Evolutionary conservation across 1,140 invertebrate genomes (phyloP).

Genomic region (Vollenhovia emeryi): DNA sequence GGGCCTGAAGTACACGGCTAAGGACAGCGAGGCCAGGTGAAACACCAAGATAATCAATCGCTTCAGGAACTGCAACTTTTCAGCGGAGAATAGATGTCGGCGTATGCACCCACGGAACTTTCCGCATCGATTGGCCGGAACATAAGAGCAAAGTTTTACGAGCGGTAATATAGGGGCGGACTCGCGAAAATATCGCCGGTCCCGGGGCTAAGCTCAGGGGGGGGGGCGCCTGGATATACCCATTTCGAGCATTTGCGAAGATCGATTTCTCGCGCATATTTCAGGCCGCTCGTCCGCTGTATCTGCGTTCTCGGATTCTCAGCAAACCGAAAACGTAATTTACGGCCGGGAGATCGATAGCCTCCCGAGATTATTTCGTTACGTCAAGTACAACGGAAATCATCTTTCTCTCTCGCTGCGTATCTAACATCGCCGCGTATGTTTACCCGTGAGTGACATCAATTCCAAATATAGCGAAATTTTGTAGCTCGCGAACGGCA

Average conservation of each 20-base stretch:
- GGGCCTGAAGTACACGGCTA: constrained; percentile 95
- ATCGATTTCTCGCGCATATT: constrained; percentile 32
- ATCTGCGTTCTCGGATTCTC: background rate
- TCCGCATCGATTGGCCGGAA: constrained; percentile 52
- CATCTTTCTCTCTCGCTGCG: background rate
- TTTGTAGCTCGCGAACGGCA: background rate
- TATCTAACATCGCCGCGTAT: background rate
- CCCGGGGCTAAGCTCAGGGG: constrained; percentile 16
- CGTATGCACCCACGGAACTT: constrained; percentile 39
- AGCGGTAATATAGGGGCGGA: constrained; percentile 10
- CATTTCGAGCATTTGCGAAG: background rate
- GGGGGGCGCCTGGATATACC: background rate
- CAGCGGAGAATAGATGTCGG: constrained; percentile 50
- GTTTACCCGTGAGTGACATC: background rate
- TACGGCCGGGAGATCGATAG: background rate
- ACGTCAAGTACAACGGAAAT: background rate
- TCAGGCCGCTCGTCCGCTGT: background rate
- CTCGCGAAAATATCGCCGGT: constrained; percentile 42
- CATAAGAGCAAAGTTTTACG: constrained; percentile 52
- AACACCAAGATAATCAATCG: constrained; percentile 94
- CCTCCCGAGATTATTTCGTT: background rate
- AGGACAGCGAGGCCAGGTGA: constrained; percentile 94
- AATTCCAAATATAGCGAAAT: background rate
- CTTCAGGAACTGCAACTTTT: constrained; percentile 93
- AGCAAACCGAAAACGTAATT: background rate